phyloP scores from a whole-genome alignment of 2,888 invertebrate species.

The Oxytorus armatus region DNA sequence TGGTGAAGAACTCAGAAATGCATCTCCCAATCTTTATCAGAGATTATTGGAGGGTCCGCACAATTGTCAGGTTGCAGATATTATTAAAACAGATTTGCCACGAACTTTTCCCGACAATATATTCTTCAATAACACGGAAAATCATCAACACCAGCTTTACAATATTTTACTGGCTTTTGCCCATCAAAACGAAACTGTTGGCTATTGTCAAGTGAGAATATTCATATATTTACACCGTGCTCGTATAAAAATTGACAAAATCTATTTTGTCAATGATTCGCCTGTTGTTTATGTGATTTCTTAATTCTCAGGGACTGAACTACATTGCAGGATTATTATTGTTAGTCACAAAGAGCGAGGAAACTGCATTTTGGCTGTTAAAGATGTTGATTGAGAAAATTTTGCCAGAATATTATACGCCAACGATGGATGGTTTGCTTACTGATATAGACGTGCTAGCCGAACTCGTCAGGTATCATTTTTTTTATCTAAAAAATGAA shows the following conservation, averaged over 20 bases:
- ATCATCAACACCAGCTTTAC: conserved; percentile 91
- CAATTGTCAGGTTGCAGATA: conserved; percentile 90
- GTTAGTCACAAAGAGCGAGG: conserved; percentile 94
- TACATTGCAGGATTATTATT: conserved; percentile 95
- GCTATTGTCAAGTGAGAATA: conserved; percentile 92
- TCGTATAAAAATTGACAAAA: background rate
- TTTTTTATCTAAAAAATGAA: background rate
- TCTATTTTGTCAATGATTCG: background rate
- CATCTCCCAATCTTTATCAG: conserved; percentile 88
- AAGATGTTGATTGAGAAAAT: conserved; percentile 95
- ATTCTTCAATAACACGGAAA: conserved; percentile 92
- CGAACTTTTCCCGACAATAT: conserved; percentile 98
- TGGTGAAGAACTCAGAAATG: conserved; percentile 89
- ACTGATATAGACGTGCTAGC: conserved; percentile 96
- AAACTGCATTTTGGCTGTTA: conserved; percentile 96
- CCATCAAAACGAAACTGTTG: conserved; percentile 93
- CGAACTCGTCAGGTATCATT: conserved; percentile 89
- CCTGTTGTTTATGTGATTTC: conserved; percentile 7
- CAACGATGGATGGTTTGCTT: conserved; percentile 95
- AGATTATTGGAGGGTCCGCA: conserved; percentile 89
- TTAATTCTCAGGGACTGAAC: conserved; percentile 90
- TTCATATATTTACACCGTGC: background rate
- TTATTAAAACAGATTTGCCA: conserved; percentile 95
- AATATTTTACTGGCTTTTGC: conserved; percentile 95
- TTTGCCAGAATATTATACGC: conserved; percentile 94